Evolutionary conservation across 2,888 invertebrate species (phyloP), one percentile per base, ranked within the genome.

Genomic region (Conistra vaccinii): DNA sequence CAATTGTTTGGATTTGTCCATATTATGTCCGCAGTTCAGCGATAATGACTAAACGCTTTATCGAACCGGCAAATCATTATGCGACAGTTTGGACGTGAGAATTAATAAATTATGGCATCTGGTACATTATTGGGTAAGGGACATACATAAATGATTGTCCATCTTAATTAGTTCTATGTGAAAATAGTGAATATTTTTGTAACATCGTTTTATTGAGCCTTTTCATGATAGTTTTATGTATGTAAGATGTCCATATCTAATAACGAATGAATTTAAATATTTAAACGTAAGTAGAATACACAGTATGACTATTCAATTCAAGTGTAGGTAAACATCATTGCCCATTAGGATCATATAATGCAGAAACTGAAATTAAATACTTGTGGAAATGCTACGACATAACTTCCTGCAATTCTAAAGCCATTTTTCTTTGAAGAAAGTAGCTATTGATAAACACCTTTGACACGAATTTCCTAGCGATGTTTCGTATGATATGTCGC

Each of bases 31-130:
- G 78, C 88, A 89, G 89, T 91, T 93, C 91, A 90, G 89, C 73
- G 88, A 85, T 91, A 92, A 92, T 91, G 88, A 91, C 90, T 90
- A 90, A 91, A 91, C 87, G 88, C 83, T 92, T 89, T 92, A 94
- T 94, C 94, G 81, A 80, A 89, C 88, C 89, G 81, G 90, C 90
- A 90, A 92, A 93, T 94, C 93, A 90, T 89, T 89, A 89, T 88
- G 91, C 85, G 85, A 92, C 88, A 86, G 63, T 29, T 78, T 78
- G 75, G 51, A 74, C 88, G 89, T 92, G 91, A 89, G 90, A 92
- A 92, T 76, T 77, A 80, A 74, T 83, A 76, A 85, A 79, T 65
- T 58, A 63, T 32, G 32, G 66, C 61, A 66, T 66, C 70, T 70
- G 78, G 4, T 57, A 14, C 32, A 65, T 14, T 32, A 3, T 35